These are phyloP conservation scores for Molanna angustata DNA, from an alignment of 2,888 invertebrate species.

Conservation along the genomic window DNA sequence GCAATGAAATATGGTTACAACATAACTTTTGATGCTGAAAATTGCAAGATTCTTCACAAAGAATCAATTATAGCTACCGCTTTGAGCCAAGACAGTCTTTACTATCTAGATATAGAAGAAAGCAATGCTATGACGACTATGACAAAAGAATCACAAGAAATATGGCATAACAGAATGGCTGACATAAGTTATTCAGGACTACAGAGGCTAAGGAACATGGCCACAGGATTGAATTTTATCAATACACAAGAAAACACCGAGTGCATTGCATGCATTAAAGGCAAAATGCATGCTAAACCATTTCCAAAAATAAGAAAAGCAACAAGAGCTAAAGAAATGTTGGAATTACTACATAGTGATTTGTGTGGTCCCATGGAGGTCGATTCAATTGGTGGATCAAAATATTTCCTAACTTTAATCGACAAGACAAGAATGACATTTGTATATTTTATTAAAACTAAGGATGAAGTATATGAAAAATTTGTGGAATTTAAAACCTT, in stretches of 20 bases:
- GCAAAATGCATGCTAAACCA: constrained; percentile 1
- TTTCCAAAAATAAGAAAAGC: neutral
- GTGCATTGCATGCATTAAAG: constrained; percentile 1
- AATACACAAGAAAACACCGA: too few species aligned
- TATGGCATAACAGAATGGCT: constrained; percentile 1
- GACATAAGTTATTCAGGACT: neutral
- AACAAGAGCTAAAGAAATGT: neutral
- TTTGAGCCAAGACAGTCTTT: neutral
- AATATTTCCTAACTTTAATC: neutral
- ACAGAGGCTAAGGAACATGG: neutral
- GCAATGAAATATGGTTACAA: neutral
- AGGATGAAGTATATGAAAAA: neutral
- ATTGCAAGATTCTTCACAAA: neutral
- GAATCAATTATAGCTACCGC: neutral
- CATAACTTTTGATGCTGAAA: neutral
- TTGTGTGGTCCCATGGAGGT: constrained; percentile 2
- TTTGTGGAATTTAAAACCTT: constrained; percentile 2
- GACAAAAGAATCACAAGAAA: neutral
- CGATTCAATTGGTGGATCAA: neutral
- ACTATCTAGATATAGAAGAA: neutral
- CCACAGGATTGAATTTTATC: neutral
- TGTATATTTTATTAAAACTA: constrained; percentile 1
- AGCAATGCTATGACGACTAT: neutral
- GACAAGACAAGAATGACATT: constrained; percentile 1
- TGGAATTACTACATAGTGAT: neutral